Base-by-base conservation (phyloP, 2,888 invertebrate genomes). In the Alloplasta piceator region DNA sequence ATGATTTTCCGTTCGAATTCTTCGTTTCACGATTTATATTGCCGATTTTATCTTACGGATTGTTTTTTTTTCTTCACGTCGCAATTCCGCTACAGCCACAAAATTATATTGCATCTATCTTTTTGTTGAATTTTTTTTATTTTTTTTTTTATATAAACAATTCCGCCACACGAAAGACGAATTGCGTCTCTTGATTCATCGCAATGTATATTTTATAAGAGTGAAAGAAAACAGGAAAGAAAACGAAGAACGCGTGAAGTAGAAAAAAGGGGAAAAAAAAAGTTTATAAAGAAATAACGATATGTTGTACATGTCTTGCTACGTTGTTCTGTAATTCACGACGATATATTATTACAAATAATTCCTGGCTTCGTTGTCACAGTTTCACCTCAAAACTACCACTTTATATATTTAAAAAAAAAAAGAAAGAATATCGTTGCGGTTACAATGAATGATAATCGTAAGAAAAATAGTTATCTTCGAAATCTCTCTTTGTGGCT, bases 41-140 rank as follows among this genome's bases (percentile, higher is more conserved):
- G 50, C 70, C 70, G 64, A 55, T 55, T 76, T 46, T 43, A 12
- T 63, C 41, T 43, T 56, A 73, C 36, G 66, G 60, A 74, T 74
- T 56, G 10, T 56, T 26, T 66, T 66, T 70, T 70, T 5, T 39
- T 64, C 55, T 52, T 81, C 81, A 77, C 77, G 64, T 74, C 66
- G 55, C 77, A 60, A 61, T 77, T 50, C 26, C 73, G 73, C 77
- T 77, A 55, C 68, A 77, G 77, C 81, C 77, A 77, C 73, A 81
- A 73, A 77, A n/a, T n/a, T n/a, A n/a, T n/a, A n/a, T n/a, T n/a
- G n/a, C n/a, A n/a, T n/a, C n/a, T n/a, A n/a, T n/a, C n/a, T n/a
- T n/a, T n/a, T n/a, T n/a, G n/a, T n/a, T n/a, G n/a, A n/a, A n/a
- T n/a, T 39, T 60, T 50, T 43, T 60, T 14, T 56, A 38, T n/a